Conservation (phyloP, 2,888 invertebrate species). For the Microctonus brassicae region DNA sequence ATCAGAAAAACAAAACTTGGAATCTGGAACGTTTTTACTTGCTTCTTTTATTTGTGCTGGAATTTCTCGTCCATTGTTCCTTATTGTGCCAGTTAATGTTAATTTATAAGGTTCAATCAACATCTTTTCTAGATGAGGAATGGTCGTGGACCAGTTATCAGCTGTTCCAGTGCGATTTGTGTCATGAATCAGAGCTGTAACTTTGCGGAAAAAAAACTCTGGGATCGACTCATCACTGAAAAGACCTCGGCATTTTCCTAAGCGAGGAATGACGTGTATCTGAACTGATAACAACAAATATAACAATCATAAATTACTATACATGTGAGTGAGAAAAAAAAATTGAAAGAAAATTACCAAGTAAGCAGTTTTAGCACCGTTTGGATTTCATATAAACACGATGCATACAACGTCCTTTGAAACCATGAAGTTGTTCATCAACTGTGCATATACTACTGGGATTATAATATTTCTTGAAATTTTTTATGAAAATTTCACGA, state of each 20-base stretch:
- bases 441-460: slow-evolving; percentile 49
- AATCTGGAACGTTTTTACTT: background rate
- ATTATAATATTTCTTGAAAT: slow-evolving; percentile 27
- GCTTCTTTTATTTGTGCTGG: slow-evolving; percentile 31
- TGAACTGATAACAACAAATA: too few relatives aligned
- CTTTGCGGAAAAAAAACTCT: background rate
- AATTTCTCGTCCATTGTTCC: background rate
- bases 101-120: background rate
- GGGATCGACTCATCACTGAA: background rate
- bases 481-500: slow-evolving; percentile 39
- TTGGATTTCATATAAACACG: slow-evolving; percentile 51
- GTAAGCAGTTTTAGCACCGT: slow-evolving; percentile 58
- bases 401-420: slow-evolving; percentile 6
- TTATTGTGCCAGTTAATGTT: background rate
- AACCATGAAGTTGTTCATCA: slow-evolving; percentile 53
- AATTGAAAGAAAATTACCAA: too few relatives aligned
- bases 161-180: background rate
- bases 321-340: too few relatives aligned
- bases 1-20: background rate
- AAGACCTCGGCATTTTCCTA: background rate
- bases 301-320: too few relatives aligned
- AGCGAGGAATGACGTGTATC: slow-evolving; percentile 31
- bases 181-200: background rate
- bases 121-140: background rate
- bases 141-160: background rate